phyloP scores from a whole-genome alignment of 2,888 invertebrate species.

The Stenolophus ochropezus region DNA sequence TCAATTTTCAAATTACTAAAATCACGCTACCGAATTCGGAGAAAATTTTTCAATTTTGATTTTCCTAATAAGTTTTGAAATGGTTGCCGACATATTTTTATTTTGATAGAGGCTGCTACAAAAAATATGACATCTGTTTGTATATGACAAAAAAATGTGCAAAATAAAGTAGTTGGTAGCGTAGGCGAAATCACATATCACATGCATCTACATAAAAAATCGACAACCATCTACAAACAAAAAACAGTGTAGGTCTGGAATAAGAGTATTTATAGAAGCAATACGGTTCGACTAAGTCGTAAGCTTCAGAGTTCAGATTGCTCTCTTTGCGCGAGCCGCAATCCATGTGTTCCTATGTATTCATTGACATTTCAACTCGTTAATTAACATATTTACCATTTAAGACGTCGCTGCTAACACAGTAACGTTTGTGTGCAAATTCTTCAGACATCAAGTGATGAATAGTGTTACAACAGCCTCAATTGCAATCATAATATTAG shows the following conservation, averaged over 20 bases:
- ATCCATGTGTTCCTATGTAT: constrained; percentile 42
- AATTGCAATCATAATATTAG: constrained; percentile 35
- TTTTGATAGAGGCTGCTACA: not conserved
- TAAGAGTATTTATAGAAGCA: constrained; percentile 58
- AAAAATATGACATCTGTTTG: not conserved
- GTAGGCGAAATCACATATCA: constrained; percentile 52
- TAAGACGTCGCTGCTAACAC: constrained; percentile 21
- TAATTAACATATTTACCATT: constrained; percentile 55
- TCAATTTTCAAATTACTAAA: not conserved
- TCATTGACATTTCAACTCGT: constrained; percentile 59
- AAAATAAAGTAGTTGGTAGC: constrained; percentile 14
- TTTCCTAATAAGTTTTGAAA: not conserved
- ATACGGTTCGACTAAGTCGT: constrained; percentile 44
- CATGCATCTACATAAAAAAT: constrained; percentile 41
- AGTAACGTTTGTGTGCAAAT: constrained; percentile 21
- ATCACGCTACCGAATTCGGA: not conserved
- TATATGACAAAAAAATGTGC: not conserved
- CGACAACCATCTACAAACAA: constrained; percentile 44
- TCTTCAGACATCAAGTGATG: constrained; percentile 15
- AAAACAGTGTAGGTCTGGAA: constrained; percentile 59
- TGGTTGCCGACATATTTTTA: not conserved
- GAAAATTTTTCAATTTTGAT: not conserved
- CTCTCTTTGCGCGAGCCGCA: constrained; percentile 50
- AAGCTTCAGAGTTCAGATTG: constrained; percentile 51
- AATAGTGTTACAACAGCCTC: not conserved